phyloP scores from a whole-genome alignment of 2,888 invertebrate species.

The Latheticus oryzae region DNA sequence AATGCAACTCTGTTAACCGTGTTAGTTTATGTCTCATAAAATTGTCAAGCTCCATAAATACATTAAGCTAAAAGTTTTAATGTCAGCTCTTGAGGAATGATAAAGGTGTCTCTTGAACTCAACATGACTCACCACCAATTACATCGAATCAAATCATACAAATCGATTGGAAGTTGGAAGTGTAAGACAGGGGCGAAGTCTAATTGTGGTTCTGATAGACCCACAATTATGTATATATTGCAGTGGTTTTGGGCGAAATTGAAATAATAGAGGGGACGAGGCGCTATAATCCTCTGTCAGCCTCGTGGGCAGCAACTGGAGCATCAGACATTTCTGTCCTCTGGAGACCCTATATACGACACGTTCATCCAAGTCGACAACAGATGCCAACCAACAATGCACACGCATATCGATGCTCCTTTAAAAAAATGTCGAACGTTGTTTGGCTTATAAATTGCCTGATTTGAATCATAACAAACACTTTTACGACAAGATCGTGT shows the following conservation, averaged over 20 bases:
- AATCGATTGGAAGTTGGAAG: constrained; percentile 4
- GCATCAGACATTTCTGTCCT: constrained; percentile 34
- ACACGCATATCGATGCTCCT: constrained; percentile 31
- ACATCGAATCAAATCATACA: constrained; percentile 15
- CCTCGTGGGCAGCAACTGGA: constrained; percentile 33
- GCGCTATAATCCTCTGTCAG: constrained; percentile 28
- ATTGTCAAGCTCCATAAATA: constrained; percentile 33
- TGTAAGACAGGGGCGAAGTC: not conserved
- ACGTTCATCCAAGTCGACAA: constrained; percentile 31
- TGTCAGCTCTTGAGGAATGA: constrained; percentile 30
- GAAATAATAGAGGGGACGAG: constrained; percentile 16
- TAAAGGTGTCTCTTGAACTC: constrained; percentile 7
- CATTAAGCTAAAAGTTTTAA: constrained; percentile 35
- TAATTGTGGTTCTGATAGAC: constrained; percentile 24
- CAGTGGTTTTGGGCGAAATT: constrained; percentile 16
- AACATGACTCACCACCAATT: constrained; percentile 30
- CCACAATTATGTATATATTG: constrained; percentile 25
- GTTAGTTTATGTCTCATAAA: constrained; percentile 33
- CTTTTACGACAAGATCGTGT: constrained; percentile 47
- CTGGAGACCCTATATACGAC: constrained; percentile 30
- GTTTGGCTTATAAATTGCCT: constrained; percentile 58
- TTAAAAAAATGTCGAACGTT: constrained; percentile 48
- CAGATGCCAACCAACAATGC: constrained; percentile 41
- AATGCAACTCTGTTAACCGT: constrained; percentile 39
- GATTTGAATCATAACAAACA: constrained; percentile 55